Evolutionary conservation across 92 coral and sea anemone genomes (phyloP), one percentile per base, ranked within the genome.

Genomic region (Montipora capitata): DNA sequence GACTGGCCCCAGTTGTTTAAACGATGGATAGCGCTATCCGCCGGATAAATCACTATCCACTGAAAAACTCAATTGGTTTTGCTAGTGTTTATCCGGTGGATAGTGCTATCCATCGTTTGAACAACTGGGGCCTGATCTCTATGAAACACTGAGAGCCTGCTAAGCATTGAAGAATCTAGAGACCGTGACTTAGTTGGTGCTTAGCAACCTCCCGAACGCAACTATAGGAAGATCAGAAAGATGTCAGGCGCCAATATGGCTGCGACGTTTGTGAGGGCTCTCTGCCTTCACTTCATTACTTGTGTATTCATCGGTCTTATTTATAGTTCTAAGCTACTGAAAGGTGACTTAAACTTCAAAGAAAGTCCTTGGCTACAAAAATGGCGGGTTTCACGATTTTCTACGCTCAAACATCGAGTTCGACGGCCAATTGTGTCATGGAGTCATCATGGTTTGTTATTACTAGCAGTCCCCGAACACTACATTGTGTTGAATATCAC

Each of bases 361-460:
- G 76, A 72, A 72, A 72, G 76, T 72, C 76, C 76, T 42, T 72
- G 76, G 56, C 76, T 72, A 72, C 76, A 72, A 72, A 72, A 72
- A 72, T 72, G 71, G 71, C 42, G 71, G 71, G 71, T 66, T 66
- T 66, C 71, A 9, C 71, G 71, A 66, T 9, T 66, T 61, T 66
- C 35, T 66, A 66, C 78, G 67, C 64, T 76, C 40, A 78, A 77
- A 68, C 70, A 45, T 42, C 70, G 72, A 78, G 15, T 78, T 13
- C 91, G 91, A 11, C 85, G 85, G 48, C 62, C 85, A 76, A 78
- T 86, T 68, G 77, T 86, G 71, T 42, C 61, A 78, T 78, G 91
- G 91, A 61, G 68, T 44, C 57, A 69, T 69, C 91, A 79, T 78
- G 91, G 91, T 78, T 79, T 79, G 77, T 77, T 85, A 56, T 85